A percentile compares a stretch with the other conserved stretches of the same genome.
These are phyloP conservation scores for Acrobasis repandana DNA, from an alignment of 2,888 invertebrate species.

Conservation along the genomic window DNA sequence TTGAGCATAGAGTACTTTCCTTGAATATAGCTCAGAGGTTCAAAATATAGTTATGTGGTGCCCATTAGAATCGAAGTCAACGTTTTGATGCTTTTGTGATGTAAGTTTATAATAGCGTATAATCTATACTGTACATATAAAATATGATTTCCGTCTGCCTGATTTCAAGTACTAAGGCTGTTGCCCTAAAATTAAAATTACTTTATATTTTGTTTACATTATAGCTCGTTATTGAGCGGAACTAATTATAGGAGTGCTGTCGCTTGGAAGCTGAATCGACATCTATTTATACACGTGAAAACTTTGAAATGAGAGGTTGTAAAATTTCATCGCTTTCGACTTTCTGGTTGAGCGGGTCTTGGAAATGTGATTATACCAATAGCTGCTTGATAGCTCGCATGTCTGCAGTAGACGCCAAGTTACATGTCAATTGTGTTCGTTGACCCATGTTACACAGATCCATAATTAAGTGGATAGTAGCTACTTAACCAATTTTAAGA, in stretches of 20 bases:
- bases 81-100: constrained; percentile 47
- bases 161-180: background rate
- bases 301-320: background rate
- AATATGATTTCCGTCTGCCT: background rate
- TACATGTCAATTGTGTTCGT: no score
- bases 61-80: constrained; percentile 13
- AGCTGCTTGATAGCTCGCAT: no score
- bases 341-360: background rate
- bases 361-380: background rate
- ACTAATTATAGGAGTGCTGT: constrained; percentile 4
- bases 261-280: background rate
- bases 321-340: background rate
- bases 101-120: constrained; percentile 35
- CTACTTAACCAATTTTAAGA: no score
- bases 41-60: constrained; percentile 3
- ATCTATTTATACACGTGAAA: background rate
- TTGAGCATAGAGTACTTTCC: no score
- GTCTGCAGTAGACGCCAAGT: no score
- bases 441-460: no score
- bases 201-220: constrained; percentile 18
- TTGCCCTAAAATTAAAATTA: constrained; percentile 4
- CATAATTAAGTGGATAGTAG: no score
- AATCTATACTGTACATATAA: constrained; percentile 26
- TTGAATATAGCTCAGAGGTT: no score
- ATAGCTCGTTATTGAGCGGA: constrained; percentile 1